phyloP scores from a whole-genome alignment of 1,140 invertebrate genomes.

The Dryas iulia region DNA sequence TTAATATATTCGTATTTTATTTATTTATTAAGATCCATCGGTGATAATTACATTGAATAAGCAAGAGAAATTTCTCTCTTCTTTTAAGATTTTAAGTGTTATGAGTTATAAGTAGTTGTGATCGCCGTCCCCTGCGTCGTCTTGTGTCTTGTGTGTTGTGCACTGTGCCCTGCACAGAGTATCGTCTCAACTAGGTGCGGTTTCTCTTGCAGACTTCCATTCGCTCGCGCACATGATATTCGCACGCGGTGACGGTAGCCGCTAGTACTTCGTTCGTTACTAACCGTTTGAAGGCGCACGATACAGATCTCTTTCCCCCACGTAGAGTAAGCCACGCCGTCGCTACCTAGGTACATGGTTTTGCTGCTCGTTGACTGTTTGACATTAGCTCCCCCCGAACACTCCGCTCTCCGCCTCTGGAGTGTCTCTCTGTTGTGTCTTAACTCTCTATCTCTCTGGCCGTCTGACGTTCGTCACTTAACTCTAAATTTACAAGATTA shows the following conservation, averaged over 20 bases:
- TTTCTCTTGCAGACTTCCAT: slow-evolving; percentile 87
- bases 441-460: slow-evolving; percentile 37
- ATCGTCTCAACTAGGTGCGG: slow-evolving; percentile 51
- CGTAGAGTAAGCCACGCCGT: too few relatives aligned
- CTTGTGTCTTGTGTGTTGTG: too few relatives aligned
- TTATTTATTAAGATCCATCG: too few relatives aligned
- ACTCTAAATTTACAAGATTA: too few relatives aligned
- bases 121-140: too few relatives aligned
- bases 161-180: slow-evolving; percentile 5
- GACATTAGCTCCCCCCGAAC: slow-evolving; percentile 56
- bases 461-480: slow-evolving; percentile 43
- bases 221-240: slow-evolving; percentile 86
- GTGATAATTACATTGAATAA: too few relatives aligned
- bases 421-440: slow-evolving; percentile 44
- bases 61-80: too few relatives aligned
- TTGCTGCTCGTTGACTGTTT: slow-evolving; percentile 78
- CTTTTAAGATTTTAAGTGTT: too few relatives aligned
- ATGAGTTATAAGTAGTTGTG: too few relatives aligned
- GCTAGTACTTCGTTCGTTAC: slow-evolving; percentile 70
- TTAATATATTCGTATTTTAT: background rate
- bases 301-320: slow-evolving; percentile 63
- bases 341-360: slow-evolving; percentile 18
- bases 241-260: slow-evolving; percentile 82
- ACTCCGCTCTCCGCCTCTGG: slow-evolving; percentile 48
- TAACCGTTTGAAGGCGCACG: slow-evolving; percentile 63